Base-by-base conservation (phyloP, 2,888 invertebrate genomes). In the Drosophila histrio region DNA sequence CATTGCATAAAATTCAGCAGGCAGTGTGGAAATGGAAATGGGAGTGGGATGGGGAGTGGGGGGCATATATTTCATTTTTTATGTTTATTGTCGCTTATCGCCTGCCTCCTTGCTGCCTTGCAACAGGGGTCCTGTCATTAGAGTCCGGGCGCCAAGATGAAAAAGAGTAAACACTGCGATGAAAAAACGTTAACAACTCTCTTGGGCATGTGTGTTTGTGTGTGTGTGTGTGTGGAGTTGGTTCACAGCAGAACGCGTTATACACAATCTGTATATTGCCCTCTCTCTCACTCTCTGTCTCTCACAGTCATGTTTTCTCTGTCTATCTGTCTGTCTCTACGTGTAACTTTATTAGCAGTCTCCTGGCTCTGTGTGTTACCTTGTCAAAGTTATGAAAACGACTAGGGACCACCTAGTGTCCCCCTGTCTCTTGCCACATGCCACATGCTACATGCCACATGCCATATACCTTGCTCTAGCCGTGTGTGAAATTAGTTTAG, bases 101-200 rank as follows among this genome's bases (percentile, higher is more conserved):
- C 54, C 53, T 34, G 63, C 58, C 41, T 24, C 30, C 26, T 17
- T 24, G 50, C 39, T 41, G 36, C 54, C 43, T 44, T 63, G 60
- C 70, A 47, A 59, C 54, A 17, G 65, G 75, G 70, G 61, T 70
- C 63, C 84, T 82, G 81, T 85, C 81, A 82, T 87, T 82, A 82
- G 87, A 70, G 75, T 84, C 72, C 53, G 62, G 70, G 65, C 58
- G 81, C 69, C 75, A 82, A 84, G 87, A 84, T 87, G 81, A 85
- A 78, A 87, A 87, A 83, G 82, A 83, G 82, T 83, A 81, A 85
- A 83, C 88, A 87, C 65, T 63, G 76, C 76, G 70, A 78, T 78
- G 79, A 82, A 82, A 82, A 88, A 77, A 87, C 81, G 87, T 87
- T 86, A 86, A 88, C 87, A 88, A 88, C 85, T 87, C 85, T 87